Evolutionary conservation across 2,888 invertebrate genomes (phyloP).

Genomic region (Hypomecis punctinalis): DNA sequence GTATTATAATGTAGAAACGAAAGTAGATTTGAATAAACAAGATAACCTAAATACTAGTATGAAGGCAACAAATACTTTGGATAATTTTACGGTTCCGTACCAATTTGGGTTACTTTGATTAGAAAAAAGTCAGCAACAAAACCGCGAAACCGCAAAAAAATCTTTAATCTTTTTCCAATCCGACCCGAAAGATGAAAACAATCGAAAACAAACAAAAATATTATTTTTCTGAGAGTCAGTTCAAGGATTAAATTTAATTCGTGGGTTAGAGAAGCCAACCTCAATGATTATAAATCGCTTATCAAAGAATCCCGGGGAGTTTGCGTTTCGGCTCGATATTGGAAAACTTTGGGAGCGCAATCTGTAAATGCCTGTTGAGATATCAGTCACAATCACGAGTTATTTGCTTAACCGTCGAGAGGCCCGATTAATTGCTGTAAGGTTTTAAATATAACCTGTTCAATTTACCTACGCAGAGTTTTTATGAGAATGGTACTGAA

Average conservation of each 20-base stretch:
- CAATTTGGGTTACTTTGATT: too few species aligned
- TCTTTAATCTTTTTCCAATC: not conserved
- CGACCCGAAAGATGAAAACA: not conserved
- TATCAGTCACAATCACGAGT: slow-evolving; percentile 67
- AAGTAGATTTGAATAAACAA: too few species aligned
- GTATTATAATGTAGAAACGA: too few species aligned
- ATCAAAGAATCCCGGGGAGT: slow-evolving; percentile 70
- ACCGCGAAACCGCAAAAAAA: too few species aligned
- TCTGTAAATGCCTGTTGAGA: slow-evolving; percentile 65
- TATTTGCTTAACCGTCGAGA: slow-evolving; percentile 51
- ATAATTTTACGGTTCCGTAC: too few species aligned
- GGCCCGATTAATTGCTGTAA: too few species aligned
- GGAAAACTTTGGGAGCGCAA: slow-evolving; percentile 70
- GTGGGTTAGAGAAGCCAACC: slow-evolving; percentile 36
- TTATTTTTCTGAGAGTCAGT: not conserved
- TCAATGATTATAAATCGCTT: slow-evolving; percentile 79
- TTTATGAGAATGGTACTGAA: too few species aligned
- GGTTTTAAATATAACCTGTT: too few species aligned
- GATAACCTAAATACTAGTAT: too few species aligned
- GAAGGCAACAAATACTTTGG: too few species aligned
- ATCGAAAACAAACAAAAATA: not conserved
- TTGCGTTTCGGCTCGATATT: slow-evolving; percentile 66
- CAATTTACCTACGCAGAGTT: too few species aligned
- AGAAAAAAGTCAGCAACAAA: too few species aligned
- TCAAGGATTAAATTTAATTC: slow-evolving; percentile 64